Evolutionary conservation across 1,140 invertebrate genomes (phyloP).

Genomic region (Calycopis cecrops): DNA sequence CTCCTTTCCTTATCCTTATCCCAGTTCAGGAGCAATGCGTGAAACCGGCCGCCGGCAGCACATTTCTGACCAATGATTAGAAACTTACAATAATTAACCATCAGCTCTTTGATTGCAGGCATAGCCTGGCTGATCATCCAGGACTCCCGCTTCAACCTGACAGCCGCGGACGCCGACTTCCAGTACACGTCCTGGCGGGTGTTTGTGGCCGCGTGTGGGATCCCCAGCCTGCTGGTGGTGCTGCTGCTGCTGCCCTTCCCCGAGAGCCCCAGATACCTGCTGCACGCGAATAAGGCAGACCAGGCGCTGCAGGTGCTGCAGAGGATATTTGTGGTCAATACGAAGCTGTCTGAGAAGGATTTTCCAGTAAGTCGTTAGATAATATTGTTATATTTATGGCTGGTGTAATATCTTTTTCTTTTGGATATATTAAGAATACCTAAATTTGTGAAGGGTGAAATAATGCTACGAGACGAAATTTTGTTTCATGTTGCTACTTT

Average conservation of each 20-base stretch:
- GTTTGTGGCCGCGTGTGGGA: conserved; percentile 80
- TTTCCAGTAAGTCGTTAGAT: conserved; percentile 69
- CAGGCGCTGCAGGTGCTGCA: conserved; percentile 73
- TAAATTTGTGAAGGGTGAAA: too few species aligned
- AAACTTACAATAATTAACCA: too few species aligned
- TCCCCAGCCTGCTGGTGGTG: conserved; percentile 81
- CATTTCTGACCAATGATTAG: too few species aligned
- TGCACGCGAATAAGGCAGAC: conserved; percentile 69
- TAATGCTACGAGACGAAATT: too few species aligned
- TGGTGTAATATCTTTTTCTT: too few species aligned
- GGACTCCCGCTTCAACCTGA: conserved; percentile 51
- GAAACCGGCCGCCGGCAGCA: too few species aligned
- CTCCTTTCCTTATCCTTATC: too few species aligned
- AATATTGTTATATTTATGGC: too few species aligned
- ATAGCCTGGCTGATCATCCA: conserved; percentile 75
- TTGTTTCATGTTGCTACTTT: too few species aligned
- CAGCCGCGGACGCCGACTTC: conserved; percentile 48
- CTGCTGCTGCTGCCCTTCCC: conserved; percentile 81
- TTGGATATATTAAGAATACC: too few species aligned
- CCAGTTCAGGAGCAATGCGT: too few species aligned
- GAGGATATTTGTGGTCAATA: conserved; percentile 75
- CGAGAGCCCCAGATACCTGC: conserved; percentile 82
- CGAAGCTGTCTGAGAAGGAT: conserved; percentile 57
- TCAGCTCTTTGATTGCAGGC: conserved; percentile 43
- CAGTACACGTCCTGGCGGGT: conserved; percentile 83